A percentile compares a stretch with the other conserved stretches of the same genome.
Evolutionary conservation across 1,140 invertebrate genomes (phyloP).

Genomic region (Thrips palmi): DNA sequence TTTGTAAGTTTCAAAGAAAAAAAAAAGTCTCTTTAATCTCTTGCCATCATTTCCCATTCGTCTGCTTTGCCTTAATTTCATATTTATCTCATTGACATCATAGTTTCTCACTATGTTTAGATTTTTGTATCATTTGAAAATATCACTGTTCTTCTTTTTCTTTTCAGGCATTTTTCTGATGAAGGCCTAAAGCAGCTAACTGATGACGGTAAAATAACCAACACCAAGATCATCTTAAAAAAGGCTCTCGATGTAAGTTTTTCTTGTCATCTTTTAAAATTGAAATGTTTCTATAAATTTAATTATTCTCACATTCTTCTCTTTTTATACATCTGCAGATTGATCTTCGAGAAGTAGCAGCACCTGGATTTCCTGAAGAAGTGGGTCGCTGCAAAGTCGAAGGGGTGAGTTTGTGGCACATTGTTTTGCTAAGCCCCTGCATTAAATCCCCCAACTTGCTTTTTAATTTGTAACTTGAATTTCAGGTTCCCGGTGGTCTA

Average conservation of each 20-base stretch:
- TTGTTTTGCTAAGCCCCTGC: slow-evolving; percentile 9
- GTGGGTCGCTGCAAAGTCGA: slow-evolving; percentile 33
- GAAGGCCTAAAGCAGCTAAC: slow-evolving; percentile 42
- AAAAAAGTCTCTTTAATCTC: no score
- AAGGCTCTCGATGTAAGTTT: slow-evolving; percentile 54
- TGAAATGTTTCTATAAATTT: slow-evolving; percentile 7
- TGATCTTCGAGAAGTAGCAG: slow-evolving; percentile 61
- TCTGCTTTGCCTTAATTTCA: no score
- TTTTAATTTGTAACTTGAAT: slow-evolving; percentile 1
- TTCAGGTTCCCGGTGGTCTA: slow-evolving; percentile 40
- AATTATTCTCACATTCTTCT: slow-evolving; percentile 10
- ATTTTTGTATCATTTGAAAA: no score
- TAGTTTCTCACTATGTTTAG: no score
- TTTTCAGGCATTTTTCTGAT: neutral
- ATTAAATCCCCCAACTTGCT: neutral
- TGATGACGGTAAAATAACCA: slow-evolving; percentile 40
- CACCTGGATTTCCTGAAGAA: slow-evolving; percentile 33
- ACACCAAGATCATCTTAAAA: slow-evolving; percentile 39
- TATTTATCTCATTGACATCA: no score
- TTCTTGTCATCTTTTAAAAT: slow-evolving; percentile 5
- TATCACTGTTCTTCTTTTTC: slow-evolving; percentile 1
- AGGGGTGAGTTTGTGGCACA: slow-evolving; percentile 17
- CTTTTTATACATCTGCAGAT: slow-evolving; percentile 38
- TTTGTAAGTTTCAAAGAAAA: no score
- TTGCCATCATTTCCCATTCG: no score